A percentile compares a stretch with the other conserved stretches of the same genome.
phyloP scores from a whole-genome alignment of 2,113 vertebrate genomes.

The Sinocyclocheilus anophthalmus region DNA sequence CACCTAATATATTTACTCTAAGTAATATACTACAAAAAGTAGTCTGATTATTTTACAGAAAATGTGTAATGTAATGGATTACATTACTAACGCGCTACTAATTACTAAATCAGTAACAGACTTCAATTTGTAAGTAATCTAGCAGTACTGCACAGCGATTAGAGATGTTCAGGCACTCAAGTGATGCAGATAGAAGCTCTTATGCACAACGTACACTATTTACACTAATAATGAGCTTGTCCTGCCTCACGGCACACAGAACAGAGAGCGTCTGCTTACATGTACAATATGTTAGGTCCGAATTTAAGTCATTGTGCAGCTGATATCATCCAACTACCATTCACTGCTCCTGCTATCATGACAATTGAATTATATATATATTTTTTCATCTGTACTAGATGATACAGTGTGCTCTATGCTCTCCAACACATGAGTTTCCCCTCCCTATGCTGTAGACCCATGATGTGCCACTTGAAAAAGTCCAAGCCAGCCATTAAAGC shows the following conservation, averaged over 20 bases:
- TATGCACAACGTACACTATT: neutral
- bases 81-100: no score
- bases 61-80: no score
- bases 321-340: neutral
- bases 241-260: neutral
- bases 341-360: neutral
- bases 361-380: neutral
- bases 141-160: neutral
- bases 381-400: no score
- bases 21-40: no score
- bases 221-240: neutral
- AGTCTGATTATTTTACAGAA: no score
- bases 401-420: no score
- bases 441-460: neutral
- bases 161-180: neutral
- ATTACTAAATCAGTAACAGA: no score
- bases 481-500: neutral
- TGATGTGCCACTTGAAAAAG: neutral
- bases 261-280: neutral
- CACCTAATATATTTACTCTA: no score
- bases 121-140: no score
- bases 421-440: neutral
- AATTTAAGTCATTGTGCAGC: neutral
- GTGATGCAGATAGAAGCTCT: neutral
- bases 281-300: neutral